phyloP scores from a whole-genome alignment of 1,140 invertebrate species.

The Drosophila varians region DNA sequence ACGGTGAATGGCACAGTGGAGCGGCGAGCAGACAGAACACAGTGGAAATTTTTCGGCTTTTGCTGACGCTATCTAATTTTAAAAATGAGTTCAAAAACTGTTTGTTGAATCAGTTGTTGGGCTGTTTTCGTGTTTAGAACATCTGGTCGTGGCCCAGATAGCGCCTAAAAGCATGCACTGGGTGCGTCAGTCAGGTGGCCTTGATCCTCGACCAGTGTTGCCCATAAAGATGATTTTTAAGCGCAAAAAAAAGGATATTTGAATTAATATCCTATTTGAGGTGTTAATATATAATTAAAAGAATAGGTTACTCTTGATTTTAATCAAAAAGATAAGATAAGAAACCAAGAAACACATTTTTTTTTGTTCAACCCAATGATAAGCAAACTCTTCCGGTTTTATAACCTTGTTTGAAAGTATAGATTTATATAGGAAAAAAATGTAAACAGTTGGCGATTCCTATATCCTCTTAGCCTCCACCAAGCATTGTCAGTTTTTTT shows the following conservation, averaged over 20 bases:
- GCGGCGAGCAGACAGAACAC: conserved; percentile 12
- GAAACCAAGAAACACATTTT: not conserved
- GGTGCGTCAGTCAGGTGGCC: conserved; percentile 7
- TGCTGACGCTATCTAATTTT: conserved; percentile 52
- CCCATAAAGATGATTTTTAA: not conserved
- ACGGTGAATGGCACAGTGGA: conserved; percentile 15
- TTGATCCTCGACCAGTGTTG: conserved; percentile 3
- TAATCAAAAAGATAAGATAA: not conserved
- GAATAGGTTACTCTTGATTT: not conserved
- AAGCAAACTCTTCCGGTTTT: too few species aligned
- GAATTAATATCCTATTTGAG: not conserved
- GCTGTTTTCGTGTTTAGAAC: conserved; percentile 9
- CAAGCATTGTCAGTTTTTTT: not conserved
- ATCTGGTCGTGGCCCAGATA: conserved; percentile 17
- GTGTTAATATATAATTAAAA: not conserved
- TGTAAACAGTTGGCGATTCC: not conserved
- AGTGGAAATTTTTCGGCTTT: conserved; percentile 53
- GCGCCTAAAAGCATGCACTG: conserved; percentile 8
- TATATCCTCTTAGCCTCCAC: not conserved
- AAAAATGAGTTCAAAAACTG: conserved; percentile 44
- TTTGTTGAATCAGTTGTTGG: conserved; percentile 62
- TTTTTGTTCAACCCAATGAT: not conserved
- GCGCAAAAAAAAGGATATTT: not conserved
- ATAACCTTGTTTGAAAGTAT: too few species aligned
- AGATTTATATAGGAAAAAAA: too few species aligned